These are phyloP conservation scores for Trissolcus brochymenae DNA, from an alignment of 2,888 invertebrate species.

Conservation along the genomic window DNA sequence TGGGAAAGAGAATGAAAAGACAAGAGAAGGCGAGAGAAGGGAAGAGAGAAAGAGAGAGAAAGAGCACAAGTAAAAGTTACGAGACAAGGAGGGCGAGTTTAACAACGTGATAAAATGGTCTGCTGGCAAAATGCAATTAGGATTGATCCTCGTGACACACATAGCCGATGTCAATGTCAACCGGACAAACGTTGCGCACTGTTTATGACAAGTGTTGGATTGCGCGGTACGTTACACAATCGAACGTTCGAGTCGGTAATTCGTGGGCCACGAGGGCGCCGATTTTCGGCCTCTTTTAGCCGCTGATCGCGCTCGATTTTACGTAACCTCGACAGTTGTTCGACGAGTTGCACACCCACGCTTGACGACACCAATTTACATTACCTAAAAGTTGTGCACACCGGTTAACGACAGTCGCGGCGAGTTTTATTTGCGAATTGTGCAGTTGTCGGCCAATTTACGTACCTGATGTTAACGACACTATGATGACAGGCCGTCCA, in stretches of 20 bases:
- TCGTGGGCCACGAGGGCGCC: conserved; percentile 12
- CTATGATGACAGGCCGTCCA: conserved; percentile 73
- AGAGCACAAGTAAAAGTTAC: neutral
- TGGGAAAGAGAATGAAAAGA: neutral
- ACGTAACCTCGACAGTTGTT: conserved; percentile 21
- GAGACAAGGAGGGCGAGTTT: conserved; percentile 5
- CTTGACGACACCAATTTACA: neutral
- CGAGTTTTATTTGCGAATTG: conserved; percentile 5
- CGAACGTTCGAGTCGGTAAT: neutral
- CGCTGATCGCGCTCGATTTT: conserved; percentile 29
- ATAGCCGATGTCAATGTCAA: conserved; percentile 32
- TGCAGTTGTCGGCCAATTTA: conserved; percentile 26
- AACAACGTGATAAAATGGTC: conserved; percentile 15
- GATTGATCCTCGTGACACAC: conserved; percentile 50
- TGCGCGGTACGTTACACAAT: conserved; percentile 61
- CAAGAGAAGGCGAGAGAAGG: too few relatives aligned
- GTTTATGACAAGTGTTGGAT: conserved; percentile 32
- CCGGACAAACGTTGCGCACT: conserved; percentile 13
- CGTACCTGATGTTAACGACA: conserved; percentile 74
- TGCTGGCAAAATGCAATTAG: conserved; percentile 2
- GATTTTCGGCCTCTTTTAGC: conserved; percentile 16
- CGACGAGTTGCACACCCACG: neutral
- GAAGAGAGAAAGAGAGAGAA: too few relatives aligned
- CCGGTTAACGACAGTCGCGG: neutral
- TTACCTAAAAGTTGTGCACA: neutral